Base-by-base conservation (phyloP, 2,113 vertebrate genomes). In the Xenotilapia flavipinnis region DNA sequence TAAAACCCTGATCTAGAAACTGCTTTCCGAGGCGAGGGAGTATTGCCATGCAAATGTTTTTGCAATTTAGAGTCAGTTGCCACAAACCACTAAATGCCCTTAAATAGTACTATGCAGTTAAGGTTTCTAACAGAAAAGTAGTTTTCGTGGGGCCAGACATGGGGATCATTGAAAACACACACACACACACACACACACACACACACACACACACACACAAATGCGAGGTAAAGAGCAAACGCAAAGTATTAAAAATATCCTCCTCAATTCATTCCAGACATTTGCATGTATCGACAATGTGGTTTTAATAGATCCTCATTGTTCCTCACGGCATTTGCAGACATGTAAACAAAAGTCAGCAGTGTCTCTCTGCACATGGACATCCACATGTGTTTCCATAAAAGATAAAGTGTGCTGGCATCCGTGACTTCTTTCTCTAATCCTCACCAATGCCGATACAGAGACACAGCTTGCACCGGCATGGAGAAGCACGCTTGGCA, bases 31-130 rank as follows among this genome's bases (percentile, higher is more conserved):
- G 85, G 91, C 92, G 51, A 93, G 31, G 91, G 90, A 92, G 92
- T 90, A 94, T 95, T 94, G 94, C 94, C 84, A 91, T 91, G 90
- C 95, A 95, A 95, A 95, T 95, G 94, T 94, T 95, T 95, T 95
- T 89, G 94, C 95, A 95, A 95, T 95, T 95, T 95, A 90, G 93
- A 95, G 92, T 94, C 93, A 87, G 94, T 95, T 89, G 87, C 93
- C 92, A 93, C 94, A 95, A 95, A 95, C 93, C 94, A 93, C 94
- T 96, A 95, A 95, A 94, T 93, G 94, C 92, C 93, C 94, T 94
- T 95, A 95, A 96, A 95, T 94, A 95, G 95, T 93, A 93, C 91
- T 91, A 87, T 89, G 94, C 95, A 95, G 92, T 95, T 89, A 94
- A 95, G 92, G 86, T 93, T 95, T 95, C 92, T 91, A 91, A 92